Base-by-base conservation (phyloP, 2,888 invertebrate species). In the Rhopalosiphum nymphaeae region DNA sequence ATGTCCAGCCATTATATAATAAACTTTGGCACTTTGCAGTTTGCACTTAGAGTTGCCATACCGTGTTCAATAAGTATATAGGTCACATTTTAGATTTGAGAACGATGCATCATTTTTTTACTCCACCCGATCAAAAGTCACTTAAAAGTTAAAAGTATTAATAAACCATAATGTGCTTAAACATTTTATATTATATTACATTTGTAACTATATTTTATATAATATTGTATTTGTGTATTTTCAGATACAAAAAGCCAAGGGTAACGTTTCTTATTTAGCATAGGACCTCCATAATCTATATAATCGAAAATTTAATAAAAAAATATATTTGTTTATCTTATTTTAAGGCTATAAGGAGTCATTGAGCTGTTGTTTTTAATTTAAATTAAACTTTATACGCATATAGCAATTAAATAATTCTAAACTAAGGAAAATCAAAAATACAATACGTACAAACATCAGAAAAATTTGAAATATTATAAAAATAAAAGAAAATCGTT, bases 21-120 rank as follows among this genome's bases (percentile, higher is more conserved):
- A 86, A 44, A 86, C 85, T 86, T 86, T 86, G 44, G 13, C 44
- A 44, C 85, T 87, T 49, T 87, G 21, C n/a, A 46, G 16, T 86
- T 46, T 46, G n/a, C 46, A 87, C n/a, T 87, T 49, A 87, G n/a
- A 87, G 87, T 21, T 87, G n/a, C 87, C 87, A 21, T 49, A 21
- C n/a, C 49, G n/a, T 49, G 49, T 87, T 87, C n/a, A 87, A 49
- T 49, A n/a, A 49, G 87, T n/a, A 16, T 87, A n/a, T 49, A 87
- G 49, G 49, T 87, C 29, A 49, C 0, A 78, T 78, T 78, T 78
- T 78, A 78, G 21, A 78, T 78, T 67, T 36, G 21, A 78, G 21
- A 78, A 78, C 36, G 21, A 42, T 36, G 36, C 21, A 78, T 78
- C 21, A 36, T 78, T 21, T 21, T 78, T 78, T 78, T 78, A 36